Evolutionary conservation across 2,113 vertebrate species (phyloP), one percentile per base, ranked within the genome.

Genomic region (Podiceps cristatus): DNA sequence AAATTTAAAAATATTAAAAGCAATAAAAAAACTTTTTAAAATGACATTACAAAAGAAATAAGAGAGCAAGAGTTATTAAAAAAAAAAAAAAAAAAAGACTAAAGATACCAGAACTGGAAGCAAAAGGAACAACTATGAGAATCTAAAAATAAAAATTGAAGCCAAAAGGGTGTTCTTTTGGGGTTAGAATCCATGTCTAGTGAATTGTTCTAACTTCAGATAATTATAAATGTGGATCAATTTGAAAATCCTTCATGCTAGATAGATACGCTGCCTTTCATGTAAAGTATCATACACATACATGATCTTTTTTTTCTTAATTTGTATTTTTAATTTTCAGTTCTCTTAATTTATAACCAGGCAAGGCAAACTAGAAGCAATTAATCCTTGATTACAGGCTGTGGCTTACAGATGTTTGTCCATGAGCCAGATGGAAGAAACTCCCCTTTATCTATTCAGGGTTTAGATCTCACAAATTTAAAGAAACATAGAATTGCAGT

Each of bases 81-180:
- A 85, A 58, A 80, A 78, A 69, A 60, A n/a, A 45, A 79, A 85
- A 58, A 80, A 78, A 69, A 60, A 60, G 23, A 49, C 20, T 52
- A 64, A 87, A 67, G 55, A 42, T 47, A 60, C 4, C 55, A 80
- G 63, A 89, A 73, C 19, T 17, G 5, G n/a, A 90, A n/a, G 22
- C 52, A 83, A 95, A 90, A 93, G 14, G 18, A 76, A 64, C 23
- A 88, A 56, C 8, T 52, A 60, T 9, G 15, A 76, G 27, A 86
- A 91, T 93, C 75, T 28, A 71, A 69, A 96, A 83, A 80, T 15
- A 93, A 93, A 90, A 94, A 50, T 27, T 7, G 85, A 86, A 66
- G 50, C 19, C 42, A 40, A 72, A 90, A 69, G 5, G 4, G 15
- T 77, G 25, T 50, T 86, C 44, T 72, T 81, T 23, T 62, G 64